Evolutionary conservation across 2,113 vertebrate species (phyloP), one percentile per base, ranked within the genome.

Genomic region (Heterotis niloticus): DNA sequence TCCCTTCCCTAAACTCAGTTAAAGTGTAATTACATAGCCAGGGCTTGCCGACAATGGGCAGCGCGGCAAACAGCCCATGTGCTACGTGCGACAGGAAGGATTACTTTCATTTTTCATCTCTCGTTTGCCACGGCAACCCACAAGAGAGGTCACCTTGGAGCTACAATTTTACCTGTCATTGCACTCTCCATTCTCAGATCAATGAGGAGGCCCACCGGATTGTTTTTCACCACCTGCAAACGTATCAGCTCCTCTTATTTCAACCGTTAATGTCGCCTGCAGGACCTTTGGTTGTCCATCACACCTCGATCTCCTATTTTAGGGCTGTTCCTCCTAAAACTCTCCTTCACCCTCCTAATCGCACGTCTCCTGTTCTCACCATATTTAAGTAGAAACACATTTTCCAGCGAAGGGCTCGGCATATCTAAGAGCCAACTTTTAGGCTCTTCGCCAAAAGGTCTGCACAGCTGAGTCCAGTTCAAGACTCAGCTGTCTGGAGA

Each of bases 151-250:
- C 71, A 73, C 71, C 52, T 57, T 73, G 24, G 52, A 73, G 23
- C 71, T 74, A 74, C 71, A 57, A 51, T 24, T 12, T n/a, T 74
- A 59, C 71, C 71, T 59, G 71, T 74, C 13, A 24, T n/a, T 24
- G 16, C 52, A 59, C 54, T 14, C 13, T 12, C 54, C 52, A 56
- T 54, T 57, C 54, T 52, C 16, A 74, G 24, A 74, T 57, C 54
- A 74, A 59, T 23, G 26, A 18, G 34, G n/a, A 71, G 20, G 69
- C 20, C 34, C 29, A 44, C 29, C 52, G 51, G n/a, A 24, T 73
- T 23, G 17, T 73, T 28, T 73, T 73, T 73, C 52, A 73, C 14
- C 16, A 20, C 51, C 23, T 73, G 24, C 52, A 62, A 14, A 20
- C 20, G 59, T 17, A 62, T 62, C 59, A 62, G 59, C 10, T 62